These are phyloP conservation scores for Drosophila peninsularis DNA, from an alignment of 2,888 invertebrate genomes.

Conservation along the genomic window DNA sequence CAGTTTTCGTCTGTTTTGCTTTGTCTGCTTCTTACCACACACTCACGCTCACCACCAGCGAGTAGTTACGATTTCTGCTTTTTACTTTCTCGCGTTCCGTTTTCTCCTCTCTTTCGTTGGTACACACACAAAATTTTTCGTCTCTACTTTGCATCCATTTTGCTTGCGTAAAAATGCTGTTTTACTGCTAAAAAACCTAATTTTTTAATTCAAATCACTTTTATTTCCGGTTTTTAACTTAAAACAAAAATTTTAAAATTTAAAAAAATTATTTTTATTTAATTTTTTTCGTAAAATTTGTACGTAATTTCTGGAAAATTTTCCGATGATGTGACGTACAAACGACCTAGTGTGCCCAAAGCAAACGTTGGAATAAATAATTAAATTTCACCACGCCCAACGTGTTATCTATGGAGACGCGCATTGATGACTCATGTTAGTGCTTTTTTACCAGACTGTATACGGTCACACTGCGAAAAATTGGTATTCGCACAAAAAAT, in stretches of 20 bases:
- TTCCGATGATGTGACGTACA: conserved; percentile 66
- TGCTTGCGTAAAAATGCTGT: conserved; percentile 64
- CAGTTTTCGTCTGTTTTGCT: conserved; percentile 50
- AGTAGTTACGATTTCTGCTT: conserved; percentile 54
- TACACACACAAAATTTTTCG: conserved; percentile 83
- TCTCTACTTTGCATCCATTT: conserved; percentile 68
- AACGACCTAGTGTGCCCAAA: conserved; percentile 45
- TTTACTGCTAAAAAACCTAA: conserved; percentile 26
- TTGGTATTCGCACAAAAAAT: conserved; percentile 16
- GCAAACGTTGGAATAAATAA: conserved; percentile 48
- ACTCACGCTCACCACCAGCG: conserved; percentile 34
- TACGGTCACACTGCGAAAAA: conserved; percentile 33
- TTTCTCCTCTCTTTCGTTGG: conserved; percentile 80
- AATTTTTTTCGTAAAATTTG: conserved; percentile 62
- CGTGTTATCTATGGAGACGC: conserved; percentile 31
- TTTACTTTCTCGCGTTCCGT: conserved; percentile 68
- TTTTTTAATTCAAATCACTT: conserved; percentile 44
- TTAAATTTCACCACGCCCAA: conserved; percentile 63
- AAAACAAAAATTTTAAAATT: conserved; percentile 27
- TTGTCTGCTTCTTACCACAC: conserved; percentile 50
- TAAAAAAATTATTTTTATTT: conserved; percentile 44
- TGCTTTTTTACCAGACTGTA: neutral
- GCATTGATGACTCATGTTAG: conserved; percentile 29
- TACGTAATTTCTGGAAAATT: conserved; percentile 69
- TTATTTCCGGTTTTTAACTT: conserved; percentile 21